Conservation (phyloP, 2,113 vertebrate genomes). For the Phyllopteryx taeniolatus region DNA sequence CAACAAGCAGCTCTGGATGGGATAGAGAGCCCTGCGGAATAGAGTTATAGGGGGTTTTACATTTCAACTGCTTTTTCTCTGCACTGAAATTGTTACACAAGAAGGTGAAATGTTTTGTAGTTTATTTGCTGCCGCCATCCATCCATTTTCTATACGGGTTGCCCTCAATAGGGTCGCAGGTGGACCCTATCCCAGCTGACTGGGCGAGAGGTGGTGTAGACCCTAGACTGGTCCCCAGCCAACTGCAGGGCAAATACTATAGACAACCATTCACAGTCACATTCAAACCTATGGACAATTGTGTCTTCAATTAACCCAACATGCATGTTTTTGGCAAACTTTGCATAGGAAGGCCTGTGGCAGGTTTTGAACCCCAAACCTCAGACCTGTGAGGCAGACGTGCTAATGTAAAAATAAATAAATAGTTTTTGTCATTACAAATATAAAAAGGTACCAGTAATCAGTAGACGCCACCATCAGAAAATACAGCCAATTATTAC, state of each 20-base stretch:
- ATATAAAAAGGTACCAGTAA: not conserved
- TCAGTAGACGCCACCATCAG: not conserved
- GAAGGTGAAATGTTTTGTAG: not conserved
- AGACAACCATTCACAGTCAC: too few species aligned
- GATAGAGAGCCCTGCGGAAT: conserved; percentile 80
- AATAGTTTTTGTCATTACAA: not conserved
- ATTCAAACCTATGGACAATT: too few species aligned
- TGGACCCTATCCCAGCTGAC: not conserved
- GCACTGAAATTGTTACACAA: not conserved
- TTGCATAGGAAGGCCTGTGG: too few species aligned
- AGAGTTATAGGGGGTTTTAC: not conserved
- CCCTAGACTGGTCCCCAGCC: too few species aligned
- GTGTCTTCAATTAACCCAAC: too few species aligned
- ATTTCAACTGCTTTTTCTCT: not conserved
- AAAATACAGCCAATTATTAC: not conserved
- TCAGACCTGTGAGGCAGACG: too few species aligned
- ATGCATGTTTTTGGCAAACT: too few species aligned
- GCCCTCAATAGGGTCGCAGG: not conserved
- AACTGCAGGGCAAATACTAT: too few species aligned
- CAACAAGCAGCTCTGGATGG: conserved; percentile 89
- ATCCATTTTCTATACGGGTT: not conserved
- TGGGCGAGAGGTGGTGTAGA: too few species aligned
- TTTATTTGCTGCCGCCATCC: not conserved
- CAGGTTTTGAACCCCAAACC: too few species aligned
- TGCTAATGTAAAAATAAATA: too few species aligned